Base-by-base conservation (phyloP, 2,888 invertebrate genomes). In the Cecidostiba fungosa region DNA sequence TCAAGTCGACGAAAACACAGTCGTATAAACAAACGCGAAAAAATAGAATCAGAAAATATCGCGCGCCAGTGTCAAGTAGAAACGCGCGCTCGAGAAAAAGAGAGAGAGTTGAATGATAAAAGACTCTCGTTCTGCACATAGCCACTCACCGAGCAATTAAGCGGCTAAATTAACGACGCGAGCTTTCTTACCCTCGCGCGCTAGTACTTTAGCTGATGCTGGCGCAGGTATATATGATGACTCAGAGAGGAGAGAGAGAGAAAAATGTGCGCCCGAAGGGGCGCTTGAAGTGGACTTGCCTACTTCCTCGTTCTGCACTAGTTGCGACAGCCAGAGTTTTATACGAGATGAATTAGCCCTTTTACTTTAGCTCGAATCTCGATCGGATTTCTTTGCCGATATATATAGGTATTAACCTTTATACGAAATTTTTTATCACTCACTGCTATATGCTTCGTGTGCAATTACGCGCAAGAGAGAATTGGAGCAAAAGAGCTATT, bases 81-180 rank as follows among this genome's bases (percentile, higher is more conserved):
- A 62, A 62, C 43, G 43, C 26, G 26, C n/a, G 26, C 6, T 5
- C 8, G 39, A 59, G 16, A 32, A 14, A 43, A 39, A 4, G n/a
- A 19, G 16, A 10, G 26, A 50, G 36, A 26, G 23, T 66, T 2
- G 78, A 69, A 47, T 29, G 66, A 78, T 29, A 29, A 78, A 69
- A 66, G 66, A 69, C 54, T 23, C 39, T 39, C 39, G 39, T 8
- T 23, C 23, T 43, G 72, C 12, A 39, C 39, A 10, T 6, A 10
- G 54, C 77, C 19, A 70, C 72, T 29, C 77, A 50, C 5, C 73
- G 23, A 50, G 74, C 74, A 84, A 84, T 84, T 84, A 84, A 84
- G 54, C 79, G 54, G 19, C 74, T 54, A 69, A 76, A 79, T 80
- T 84, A 79, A 80, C 36, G 78, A 50, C 62, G 66, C 59, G 4